phyloP scores from a whole-genome alignment of 2,888 invertebrate genomes.

The Chorisops tibialis region DNA sequence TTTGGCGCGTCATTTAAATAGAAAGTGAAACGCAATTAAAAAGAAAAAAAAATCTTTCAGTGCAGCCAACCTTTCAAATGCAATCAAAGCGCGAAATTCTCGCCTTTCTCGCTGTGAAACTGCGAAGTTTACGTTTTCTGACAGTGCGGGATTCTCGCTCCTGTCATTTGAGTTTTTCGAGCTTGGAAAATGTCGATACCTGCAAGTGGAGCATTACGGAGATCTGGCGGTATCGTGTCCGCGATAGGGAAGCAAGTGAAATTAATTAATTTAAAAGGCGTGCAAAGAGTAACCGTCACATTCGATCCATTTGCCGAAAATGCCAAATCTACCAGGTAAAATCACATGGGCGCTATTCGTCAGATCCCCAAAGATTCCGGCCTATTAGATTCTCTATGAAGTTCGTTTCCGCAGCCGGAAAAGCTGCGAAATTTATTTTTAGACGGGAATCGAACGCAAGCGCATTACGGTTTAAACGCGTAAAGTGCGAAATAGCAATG shows the following conservation, averaged over 20 bases:
- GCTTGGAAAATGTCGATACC: slow-evolving; percentile 67
- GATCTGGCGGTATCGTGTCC: slow-evolving; percentile 66
- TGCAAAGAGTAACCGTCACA: slow-evolving; percentile 70
- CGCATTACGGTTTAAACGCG: slow-evolving; percentile 9
- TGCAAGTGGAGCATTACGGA: slow-evolving; percentile 63
- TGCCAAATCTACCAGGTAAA: slow-evolving; percentile 59
- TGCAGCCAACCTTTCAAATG: slow-evolving; percentile 4
- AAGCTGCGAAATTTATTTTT: slow-evolving; percentile 11
- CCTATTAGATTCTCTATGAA: too few relatives aligned
- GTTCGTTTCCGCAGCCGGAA: too few relatives aligned
- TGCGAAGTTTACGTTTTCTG: background rate
- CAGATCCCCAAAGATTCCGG: background rate
- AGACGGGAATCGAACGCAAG: slow-evolving; percentile 15
- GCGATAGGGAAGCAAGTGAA: slow-evolving; percentile 72
- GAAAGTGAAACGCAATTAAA: slow-evolving; percentile 1
- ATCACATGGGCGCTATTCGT: slow-evolving; percentile 11
- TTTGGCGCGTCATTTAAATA: background rate
- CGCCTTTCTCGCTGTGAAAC: slow-evolving; percentile 28
- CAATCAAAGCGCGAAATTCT: background rate
- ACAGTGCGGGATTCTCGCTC: background rate
- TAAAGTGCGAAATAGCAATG: background rate
- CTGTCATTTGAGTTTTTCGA: slow-evolving; percentile 30
- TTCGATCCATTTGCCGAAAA: slow-evolving; percentile 82
- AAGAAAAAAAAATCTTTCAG: too few relatives aligned
- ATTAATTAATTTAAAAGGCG: slow-evolving; percentile 71